Evolutionary conservation across 2,888 invertebrate genomes (phyloP), one percentile per base, ranked within the genome.

Genomic region (Minunthozetes semirufus): DNA sequence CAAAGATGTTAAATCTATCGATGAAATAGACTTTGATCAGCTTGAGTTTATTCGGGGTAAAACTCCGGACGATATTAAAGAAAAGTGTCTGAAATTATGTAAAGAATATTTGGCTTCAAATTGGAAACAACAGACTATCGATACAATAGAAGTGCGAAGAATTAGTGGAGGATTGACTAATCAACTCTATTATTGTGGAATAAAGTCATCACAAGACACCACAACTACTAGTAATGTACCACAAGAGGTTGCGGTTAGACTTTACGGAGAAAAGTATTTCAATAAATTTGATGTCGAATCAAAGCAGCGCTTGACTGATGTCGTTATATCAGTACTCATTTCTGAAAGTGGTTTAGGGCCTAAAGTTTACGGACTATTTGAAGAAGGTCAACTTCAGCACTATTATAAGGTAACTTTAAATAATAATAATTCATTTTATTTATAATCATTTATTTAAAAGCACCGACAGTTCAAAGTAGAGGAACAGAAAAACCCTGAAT

Each of bases 301-400:
- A 9, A 38, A n/a, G 25, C 17, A 68, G 38, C 5, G n/a, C 27
- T 13, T 68, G 22, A 46, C 42, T 38, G 71, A 71, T 71, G 42
- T 48, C 8, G 42, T 71, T 22, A 50, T 46, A 48, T 46, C 22
- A 19, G 2, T 48, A 13, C 4, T 48, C 17, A 42, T 48, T 1
- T 48, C 27, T 48, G 22, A 71, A 48, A 42, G 13, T 27, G 3
- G 38, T 74, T 86, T 97, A 68, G 97, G 97, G 0, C 97, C 97
- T 0, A 92, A 91, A 81, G 86, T 97, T 13, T 92, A 94, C 82
- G 97, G 97, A 0, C 91, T 98, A 38, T 98, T 97, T 83, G 93
- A 94, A 5, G 95, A 93, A 0, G 94, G 98, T 0, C 87, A 98
- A 76, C 91, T 98, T 75, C 98, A 98, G 83, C 93, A 98, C 82